These are phyloP conservation scores for Oryctes rhinoceros DNA, from an alignment of 1,140 invertebrate genomes.

Conservation along the genomic window DNA sequence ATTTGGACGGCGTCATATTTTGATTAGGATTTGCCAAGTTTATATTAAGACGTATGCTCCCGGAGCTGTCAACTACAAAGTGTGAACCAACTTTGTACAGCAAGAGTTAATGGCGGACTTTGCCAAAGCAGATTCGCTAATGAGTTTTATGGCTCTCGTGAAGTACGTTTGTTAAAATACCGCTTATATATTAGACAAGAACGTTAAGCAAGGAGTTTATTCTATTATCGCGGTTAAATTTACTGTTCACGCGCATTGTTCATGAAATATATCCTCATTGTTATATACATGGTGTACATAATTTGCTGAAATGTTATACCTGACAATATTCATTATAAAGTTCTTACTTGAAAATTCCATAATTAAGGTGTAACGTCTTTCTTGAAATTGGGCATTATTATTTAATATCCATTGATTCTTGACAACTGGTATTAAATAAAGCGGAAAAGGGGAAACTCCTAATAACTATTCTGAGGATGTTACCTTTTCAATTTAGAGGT, in stretches of 20 bases:
- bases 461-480: too few species aligned
- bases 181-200: neutral
- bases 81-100: neutral
- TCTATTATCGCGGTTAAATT: neutral
- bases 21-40: neutral
- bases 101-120: slow-evolving; percentile 6
- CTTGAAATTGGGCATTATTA: too few species aligned
- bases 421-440: too few species aligned
- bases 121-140: slow-evolving; percentile 13
- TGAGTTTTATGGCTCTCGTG: slow-evolving; percentile 11
- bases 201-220: neutral
- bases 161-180: neutral
- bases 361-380: too few species aligned
- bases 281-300: too few species aligned
- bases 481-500: too few species aligned
- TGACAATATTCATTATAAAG: too few species aligned
- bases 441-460: too few species aligned
- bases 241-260: neutral
- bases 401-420: too few species aligned
- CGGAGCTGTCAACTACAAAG: neutral
- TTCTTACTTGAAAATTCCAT: too few species aligned
- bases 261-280: too few species aligned
- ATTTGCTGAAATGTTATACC: too few species aligned
- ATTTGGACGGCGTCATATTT: neutral
- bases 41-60: slow-evolving; percentile 13